These are phyloP conservation scores for Chlorops oryzae DNA, from an alignment of 1,140 invertebrate genomes.

Conservation along the genomic window DNA sequence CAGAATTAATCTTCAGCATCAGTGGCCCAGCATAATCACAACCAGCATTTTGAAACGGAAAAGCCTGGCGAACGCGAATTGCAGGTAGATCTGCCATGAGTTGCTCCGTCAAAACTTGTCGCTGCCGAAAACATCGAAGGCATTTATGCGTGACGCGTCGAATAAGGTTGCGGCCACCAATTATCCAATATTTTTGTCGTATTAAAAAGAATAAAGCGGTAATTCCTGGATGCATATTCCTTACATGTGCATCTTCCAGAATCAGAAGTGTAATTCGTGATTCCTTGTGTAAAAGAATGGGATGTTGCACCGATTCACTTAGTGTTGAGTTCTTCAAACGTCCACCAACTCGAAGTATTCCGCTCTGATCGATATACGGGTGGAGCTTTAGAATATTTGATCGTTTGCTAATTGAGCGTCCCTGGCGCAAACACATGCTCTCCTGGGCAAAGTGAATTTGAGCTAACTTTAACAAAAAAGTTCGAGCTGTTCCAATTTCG, in stretches of 20 bases:
- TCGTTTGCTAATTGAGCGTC: not conserved
- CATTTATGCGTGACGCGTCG: slow-evolving; percentile 29
- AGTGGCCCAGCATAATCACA: slow-evolving; percentile 43
- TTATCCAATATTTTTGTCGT: slow-evolving; percentile 24
- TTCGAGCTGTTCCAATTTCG: too few relatives aligned
- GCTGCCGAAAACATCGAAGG: slow-evolving; percentile 30
- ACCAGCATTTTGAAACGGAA: slow-evolving; percentile 27
- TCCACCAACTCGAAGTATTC: slow-evolving; percentile 46
- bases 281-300: slow-evolving; percentile 36
- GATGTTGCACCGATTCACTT: slow-evolving; percentile 37
- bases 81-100: slow-evolving; percentile 39
- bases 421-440: not conserved
- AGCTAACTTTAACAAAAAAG: not conserved
- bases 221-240: slow-evolving; percentile 38
- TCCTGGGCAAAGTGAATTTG: not conserved
- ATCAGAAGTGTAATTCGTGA: slow-evolving; percentile 38
- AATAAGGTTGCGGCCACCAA: slow-evolving; percentile 25
- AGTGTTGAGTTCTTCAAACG: slow-evolving; percentile 33
- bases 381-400: not conserved
- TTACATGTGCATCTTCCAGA: slow-evolving; percentile 33
- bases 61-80: slow-evolving; percentile 13
- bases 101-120: slow-evolving; percentile 19
- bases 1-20: slow-evolving; percentile 5
- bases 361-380: slow-evolving; percentile 41
- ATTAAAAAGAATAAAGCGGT: slow-evolving; percentile 23